phyloP scores from a whole-genome alignment of 1,140 invertebrate genomes.

The Lasioglossum baleicum region DNA sequence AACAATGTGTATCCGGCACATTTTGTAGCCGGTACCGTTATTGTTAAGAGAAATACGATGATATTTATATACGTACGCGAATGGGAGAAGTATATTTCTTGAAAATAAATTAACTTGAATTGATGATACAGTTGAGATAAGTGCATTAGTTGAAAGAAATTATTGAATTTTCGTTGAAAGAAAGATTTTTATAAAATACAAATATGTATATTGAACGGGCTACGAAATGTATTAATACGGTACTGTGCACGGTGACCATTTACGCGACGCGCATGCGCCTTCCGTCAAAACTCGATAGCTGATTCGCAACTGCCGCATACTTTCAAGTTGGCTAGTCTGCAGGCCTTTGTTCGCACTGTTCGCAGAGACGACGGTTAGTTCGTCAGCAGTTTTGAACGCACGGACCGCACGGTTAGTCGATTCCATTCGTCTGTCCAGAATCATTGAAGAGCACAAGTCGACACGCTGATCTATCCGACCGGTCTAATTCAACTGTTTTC shows the following conservation, averaged over 20 bases:
- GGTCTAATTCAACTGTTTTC: not conserved
- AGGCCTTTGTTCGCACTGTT: constrained; percentile 42
- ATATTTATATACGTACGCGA: too few species aligned
- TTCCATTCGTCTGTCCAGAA: constrained; percentile 8
- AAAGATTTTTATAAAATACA: not conserved
- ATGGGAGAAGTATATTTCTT: too few species aligned
- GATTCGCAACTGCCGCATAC: constrained; percentile 18
- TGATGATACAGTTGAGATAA: too few species aligned
- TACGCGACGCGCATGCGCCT: constrained; percentile 2
- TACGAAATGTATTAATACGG: not conserved
- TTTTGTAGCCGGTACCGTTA: too few species aligned
- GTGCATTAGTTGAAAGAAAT: too few species aligned
- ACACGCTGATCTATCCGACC: not conserved
- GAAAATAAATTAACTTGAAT: too few species aligned
- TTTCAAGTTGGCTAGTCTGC: constrained; percentile 9
- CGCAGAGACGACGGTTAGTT: not conserved
- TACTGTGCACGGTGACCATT: not conserved
- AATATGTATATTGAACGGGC: not conserved
- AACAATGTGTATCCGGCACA: too few species aligned
- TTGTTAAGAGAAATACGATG: too few species aligned
- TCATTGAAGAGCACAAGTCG: not conserved
- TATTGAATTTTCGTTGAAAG: not conserved
- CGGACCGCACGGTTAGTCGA: not conserved
- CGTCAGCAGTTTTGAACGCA: constrained; percentile 10
- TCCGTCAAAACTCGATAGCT: constrained; percentile 18